Evolutionary conservation across 2,113 vertebrate genomes (phyloP), one percentile per base, ranked within the genome.

Genomic region (Speoplatyrhinus poulsoni): DNA sequence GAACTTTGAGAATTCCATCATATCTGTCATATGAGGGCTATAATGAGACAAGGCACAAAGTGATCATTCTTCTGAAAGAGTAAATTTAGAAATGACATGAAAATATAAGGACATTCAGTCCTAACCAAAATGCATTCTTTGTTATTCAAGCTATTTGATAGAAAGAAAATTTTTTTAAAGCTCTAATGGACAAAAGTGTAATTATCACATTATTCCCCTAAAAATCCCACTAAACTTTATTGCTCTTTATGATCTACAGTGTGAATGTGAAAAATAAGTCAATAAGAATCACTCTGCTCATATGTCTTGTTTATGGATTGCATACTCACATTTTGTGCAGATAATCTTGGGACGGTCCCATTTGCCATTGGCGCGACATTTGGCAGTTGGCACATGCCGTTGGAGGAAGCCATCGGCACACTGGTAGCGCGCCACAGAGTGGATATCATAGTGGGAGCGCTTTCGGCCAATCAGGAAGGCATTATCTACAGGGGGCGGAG

Each of bases 281-380:
- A 67, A 64, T 13, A 62, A 74, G 46, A 60, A 47, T 67, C 66
- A 74, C 10, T 10, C 32, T 13, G 58, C 63, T 67, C 53, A 16
- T 17, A 9, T 17, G 15, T 16, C 53, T 9, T 15, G 7, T 55
- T 12, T 26, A 17, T 0, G 48, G 17, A 1, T 49, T n/a, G 41
- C 9, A 13, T 60, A 94, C 97, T 95, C 77, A 99, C 97, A 94
- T 91, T 95, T 96, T 85, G 94, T 94, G 89, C 97, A 98, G 87
- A 98, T 91, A 77, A 99, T 94, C 80, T 95, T 95, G 66, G 96
- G 96, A 11, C 89, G 88, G 80, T 99, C 97, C 97, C 97, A 99
- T 69, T 94, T 95, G 84, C 96, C 97, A 0, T 93, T 95, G 91
- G 91, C 92, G 11, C 94, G 95, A 84, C 97, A 99, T 78, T 91